A percentile compares a stretch with the other conserved stretches of the same genome.
Conservation (phyloP, 1,140 invertebrate species). For the Bombus impatiens region DNA sequence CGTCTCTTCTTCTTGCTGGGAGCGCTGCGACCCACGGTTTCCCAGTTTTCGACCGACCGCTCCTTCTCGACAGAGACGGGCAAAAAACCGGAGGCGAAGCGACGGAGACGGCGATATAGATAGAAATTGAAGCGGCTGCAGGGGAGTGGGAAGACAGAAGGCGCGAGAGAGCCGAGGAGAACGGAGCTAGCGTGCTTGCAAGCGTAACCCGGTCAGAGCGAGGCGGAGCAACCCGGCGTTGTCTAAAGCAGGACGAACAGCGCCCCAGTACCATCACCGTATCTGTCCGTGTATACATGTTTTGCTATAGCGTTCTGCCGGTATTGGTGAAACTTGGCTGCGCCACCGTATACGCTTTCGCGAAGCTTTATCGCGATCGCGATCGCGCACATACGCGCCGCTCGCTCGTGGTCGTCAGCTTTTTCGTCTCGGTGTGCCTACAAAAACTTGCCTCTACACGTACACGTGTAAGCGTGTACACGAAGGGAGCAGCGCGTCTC, state of each 20-base stretch:
- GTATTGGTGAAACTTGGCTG: constrained; percentile 43
- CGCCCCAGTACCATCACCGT: not conserved
- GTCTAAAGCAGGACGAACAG: constrained; percentile 18
- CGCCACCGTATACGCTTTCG: constrained; percentile 27
- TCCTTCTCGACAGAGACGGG: constrained; percentile 28
- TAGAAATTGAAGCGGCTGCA: constrained; percentile 27
- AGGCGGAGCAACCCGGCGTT: constrained; percentile 1
- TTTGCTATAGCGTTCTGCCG: not conserved
- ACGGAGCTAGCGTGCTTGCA: constrained; percentile 32
- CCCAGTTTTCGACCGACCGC: constrained; percentile 40
- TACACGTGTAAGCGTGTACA: not conserved
- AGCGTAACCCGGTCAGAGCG: constrained; percentile 66
- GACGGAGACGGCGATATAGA: not conserved
- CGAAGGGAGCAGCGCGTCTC: not conserved
- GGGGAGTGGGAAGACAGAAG: not conserved
- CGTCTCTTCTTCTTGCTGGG: not conserved
- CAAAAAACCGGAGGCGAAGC: not conserved
- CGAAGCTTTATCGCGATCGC: constrained; percentile 29
- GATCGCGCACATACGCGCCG: not conserved
- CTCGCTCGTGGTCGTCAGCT: not conserved
- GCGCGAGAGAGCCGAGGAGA: not conserved
- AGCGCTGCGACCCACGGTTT: constrained; percentile 24
- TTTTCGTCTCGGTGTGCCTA: constrained; percentile 25
- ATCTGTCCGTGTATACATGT: constrained; percentile 27
- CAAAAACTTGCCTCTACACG: constrained; percentile 33